These are phyloP conservation scores for Nanorana parkeri DNA, from an alignment of 2,113 vertebrate genomes.

Conservation along the genomic window DNA sequence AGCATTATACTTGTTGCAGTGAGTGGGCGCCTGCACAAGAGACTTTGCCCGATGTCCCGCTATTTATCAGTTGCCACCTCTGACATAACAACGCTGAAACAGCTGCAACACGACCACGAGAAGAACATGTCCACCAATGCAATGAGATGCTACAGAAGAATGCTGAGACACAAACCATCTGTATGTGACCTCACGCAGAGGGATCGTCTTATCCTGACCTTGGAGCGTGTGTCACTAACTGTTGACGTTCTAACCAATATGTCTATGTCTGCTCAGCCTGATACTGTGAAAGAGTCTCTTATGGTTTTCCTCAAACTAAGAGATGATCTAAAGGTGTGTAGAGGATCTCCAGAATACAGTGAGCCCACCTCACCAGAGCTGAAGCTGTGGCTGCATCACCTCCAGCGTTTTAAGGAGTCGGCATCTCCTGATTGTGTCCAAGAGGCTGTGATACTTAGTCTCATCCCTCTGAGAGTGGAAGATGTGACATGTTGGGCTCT, in stretches of 20 bases:
- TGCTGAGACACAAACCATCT: slow-evolving; percentile 36
- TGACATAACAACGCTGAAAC: neutral
- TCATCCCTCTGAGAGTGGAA: neutral
- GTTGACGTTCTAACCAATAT: neutral
- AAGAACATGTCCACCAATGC: slow-evolving; percentile 19
- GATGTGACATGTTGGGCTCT: slow-evolving; percentile 29
- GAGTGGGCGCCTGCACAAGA: neutral
- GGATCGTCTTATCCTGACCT: slow-evolving; percentile 21
- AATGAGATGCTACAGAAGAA: slow-evolving; percentile 25
- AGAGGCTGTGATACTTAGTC: slow-evolving; percentile 27
- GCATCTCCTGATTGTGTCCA: slow-evolving; percentile 23
- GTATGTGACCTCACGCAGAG: slow-evolving; percentile 26
- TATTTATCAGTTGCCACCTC: neutral
- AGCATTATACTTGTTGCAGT: slow-evolving; percentile 3
- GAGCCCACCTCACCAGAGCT: neutral
- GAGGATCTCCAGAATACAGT: neutral
- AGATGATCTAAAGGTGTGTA: slow-evolving; percentile 29
- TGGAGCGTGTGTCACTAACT: slow-evolving; percentile 6
- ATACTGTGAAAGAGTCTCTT: neutral
- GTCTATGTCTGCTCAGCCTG: neutral
- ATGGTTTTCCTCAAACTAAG: neutral
- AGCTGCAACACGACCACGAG: neutral
- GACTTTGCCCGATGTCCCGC: neutral
- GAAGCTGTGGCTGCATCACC: slow-evolving; percentile 9
- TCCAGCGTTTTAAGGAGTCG: neutral